Conservation (phyloP, 2,797 vertebrate species). For the Choloepus didactylus region DNA sequence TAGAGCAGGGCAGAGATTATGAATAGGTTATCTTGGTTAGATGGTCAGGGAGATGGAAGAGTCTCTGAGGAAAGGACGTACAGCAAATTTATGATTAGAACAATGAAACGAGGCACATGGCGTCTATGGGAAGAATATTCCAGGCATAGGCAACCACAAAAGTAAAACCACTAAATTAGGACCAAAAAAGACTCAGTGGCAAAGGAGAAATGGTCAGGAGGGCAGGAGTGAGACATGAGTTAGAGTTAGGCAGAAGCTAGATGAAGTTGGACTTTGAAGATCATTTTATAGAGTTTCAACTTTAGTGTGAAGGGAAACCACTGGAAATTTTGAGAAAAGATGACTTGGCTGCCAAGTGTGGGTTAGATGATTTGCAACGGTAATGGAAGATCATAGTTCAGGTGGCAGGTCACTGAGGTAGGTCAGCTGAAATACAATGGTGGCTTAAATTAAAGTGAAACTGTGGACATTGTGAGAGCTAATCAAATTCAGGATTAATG, state of each 20-base stretch:
- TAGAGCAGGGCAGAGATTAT: not conserved
- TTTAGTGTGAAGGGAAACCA: not conserved
- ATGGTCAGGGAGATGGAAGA: not conserved
- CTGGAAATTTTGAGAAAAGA: not conserved
- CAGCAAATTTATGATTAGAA: not conserved
- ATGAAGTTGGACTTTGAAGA: not conserved
- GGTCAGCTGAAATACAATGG: not conserved
- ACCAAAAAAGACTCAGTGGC: not conserved
- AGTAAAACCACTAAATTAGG: not conserved
- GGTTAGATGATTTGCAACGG: not conserved
- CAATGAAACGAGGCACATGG: too few species aligned
- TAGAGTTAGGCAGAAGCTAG: not conserved
- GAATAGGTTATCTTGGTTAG: not conserved
- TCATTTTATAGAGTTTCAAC: not conserved
- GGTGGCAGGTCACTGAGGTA: not conserved
- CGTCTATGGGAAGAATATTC: not conserved
- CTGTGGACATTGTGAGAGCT: not conserved
- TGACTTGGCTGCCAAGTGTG: not conserved
- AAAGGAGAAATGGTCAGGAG: not conserved
- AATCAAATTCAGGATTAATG: conserved; percentile 16
- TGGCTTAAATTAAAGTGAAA: not conserved
- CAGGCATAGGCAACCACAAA: not conserved
- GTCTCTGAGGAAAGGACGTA: not conserved
- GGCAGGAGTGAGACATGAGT: not conserved
- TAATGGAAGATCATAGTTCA: not conserved